Conservation (phyloP, 2,797 vertebrate species). For the Streptopelia turtur region DNA sequence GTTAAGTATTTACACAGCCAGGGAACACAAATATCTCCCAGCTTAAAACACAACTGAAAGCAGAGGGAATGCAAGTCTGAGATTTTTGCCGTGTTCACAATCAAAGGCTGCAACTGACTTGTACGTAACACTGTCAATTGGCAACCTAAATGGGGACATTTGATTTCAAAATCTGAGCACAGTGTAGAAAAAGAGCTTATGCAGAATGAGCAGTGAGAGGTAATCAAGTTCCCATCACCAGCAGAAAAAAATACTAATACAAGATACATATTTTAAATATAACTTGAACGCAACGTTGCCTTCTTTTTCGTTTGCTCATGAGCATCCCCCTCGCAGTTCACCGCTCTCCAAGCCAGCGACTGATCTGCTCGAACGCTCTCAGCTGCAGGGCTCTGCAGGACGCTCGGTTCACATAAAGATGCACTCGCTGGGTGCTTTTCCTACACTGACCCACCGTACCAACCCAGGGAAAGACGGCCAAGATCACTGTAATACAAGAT, state of each 20-base stretch:
- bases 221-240: not conserved
- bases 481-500: not conserved
- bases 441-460: not conserved
- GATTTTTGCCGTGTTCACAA: not conserved
- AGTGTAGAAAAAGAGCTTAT: not conserved
- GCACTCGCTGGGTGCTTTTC: not conserved
- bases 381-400: not conserved
- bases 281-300: not conserved
- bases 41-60: not conserved
- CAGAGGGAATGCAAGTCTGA: not conserved
- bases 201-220: not conserved
- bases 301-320: not conserved
- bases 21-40: not conserved
- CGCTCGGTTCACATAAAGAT: not conserved
- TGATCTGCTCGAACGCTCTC: not conserved
- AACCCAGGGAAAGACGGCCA: not conserved
- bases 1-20: not conserved
- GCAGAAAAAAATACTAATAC: not conserved
- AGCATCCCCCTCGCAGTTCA: not conserved
- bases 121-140: not conserved
- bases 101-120: not conserved
- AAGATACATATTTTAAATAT: not conserved
- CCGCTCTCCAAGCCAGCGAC: not conserved
- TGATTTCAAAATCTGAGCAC: not conserved
- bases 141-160: not conserved